Base-by-base conservation (phyloP, 2,888 invertebrate genomes). In the Mythimna loreyi region DNA sequence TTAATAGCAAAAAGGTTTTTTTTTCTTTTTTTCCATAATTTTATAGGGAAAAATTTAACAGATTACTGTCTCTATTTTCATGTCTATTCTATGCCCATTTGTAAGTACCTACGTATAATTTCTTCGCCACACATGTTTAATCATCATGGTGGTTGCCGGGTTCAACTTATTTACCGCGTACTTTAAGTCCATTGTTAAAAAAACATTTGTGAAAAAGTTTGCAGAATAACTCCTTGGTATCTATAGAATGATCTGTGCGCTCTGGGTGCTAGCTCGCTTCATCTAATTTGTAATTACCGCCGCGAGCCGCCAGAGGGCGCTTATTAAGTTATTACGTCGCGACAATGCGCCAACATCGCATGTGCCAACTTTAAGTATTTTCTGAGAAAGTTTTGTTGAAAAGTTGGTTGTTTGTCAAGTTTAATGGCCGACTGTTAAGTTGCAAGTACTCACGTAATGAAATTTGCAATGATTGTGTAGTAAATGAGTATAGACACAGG, bases 231-330 rank as follows among this genome's bases (percentile, higher is more conserved):
- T 55, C 79, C 1, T 7, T 58, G 23, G 45, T 81, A 82, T 85
- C 80, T 82, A 40, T 23, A 55, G 67, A 58, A 65, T 63, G 84
- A 90, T 90, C 89, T 78, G 57, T 47, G 78, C 60, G 67, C 72
- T 73, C 67, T 72, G 67, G 77, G 72, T 70, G 80, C 77, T 74
- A 73, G 72, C 77, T 67, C 80, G 85, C 85, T 86, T 81, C 84
- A 67, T 90, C 88, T 91, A 91, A 91, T 91, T 91, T 91, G 91
- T 91, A 91, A 91, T 91, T 91, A 90, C 88, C 84, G 78, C 62
- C 81, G 67, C 72, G 88, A 84, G 78, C 64, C 81, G 67, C 71
- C 67, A 81, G 81, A 82, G 81, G 86, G 60, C 75, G 70, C 78
- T 87, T 89, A 91, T 90, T 90, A 91, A 88, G 87, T 89, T 90